Evolutionary conservation across 2,888 invertebrate species (phyloP), one percentile per base, ranked within the genome.

Genomic region (Heteromurus nitidus): DNA sequence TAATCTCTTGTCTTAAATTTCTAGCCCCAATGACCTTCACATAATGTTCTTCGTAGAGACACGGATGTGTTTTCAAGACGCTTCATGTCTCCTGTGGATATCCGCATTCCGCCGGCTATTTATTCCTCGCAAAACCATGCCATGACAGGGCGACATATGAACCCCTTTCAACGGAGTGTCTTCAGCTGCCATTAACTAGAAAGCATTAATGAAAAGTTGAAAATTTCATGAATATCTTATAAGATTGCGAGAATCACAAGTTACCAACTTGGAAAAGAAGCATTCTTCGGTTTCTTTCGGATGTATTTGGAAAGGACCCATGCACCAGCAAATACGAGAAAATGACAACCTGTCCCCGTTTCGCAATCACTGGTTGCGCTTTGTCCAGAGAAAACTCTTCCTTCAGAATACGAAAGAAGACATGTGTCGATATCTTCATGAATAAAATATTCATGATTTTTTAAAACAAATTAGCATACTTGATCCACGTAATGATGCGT

Each of bases 271-370:
- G 88, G 0, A 91, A 88, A 2, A 92, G 89, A 80, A 92, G 90
- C 92, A 92, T 92, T 13, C 92, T 89, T 0, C 92, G 89, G 0
- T 90, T 88, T 18, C 89, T 88, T 0, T 85, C 84, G 0, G 91
- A 91, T 5, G 88, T 83, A 88, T 92, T 92, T 20, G 90, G 86
- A 5, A 91, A 91, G 55, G 92, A 92, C 47, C 92, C 92, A 86
- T 92, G 92, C 26, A 92, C 88, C 58, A 92, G 88, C 9, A 92
- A 89, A 87, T 92, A 92, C 0, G 92, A 92, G 88, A 92, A 92
- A 24, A 92, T 88, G 0, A 92, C 89, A n/a, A 92, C 88, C 77
- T 92, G 92, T 0, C 92, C 92, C 7, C 90, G 90, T 60, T 90
- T 90, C 0, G 92, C 91, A 0, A 89, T 83, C 1, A 92, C 90